Evolutionary conservation across 2,888 invertebrate genomes (phyloP).

Genomic region (Automeris io): DNA sequence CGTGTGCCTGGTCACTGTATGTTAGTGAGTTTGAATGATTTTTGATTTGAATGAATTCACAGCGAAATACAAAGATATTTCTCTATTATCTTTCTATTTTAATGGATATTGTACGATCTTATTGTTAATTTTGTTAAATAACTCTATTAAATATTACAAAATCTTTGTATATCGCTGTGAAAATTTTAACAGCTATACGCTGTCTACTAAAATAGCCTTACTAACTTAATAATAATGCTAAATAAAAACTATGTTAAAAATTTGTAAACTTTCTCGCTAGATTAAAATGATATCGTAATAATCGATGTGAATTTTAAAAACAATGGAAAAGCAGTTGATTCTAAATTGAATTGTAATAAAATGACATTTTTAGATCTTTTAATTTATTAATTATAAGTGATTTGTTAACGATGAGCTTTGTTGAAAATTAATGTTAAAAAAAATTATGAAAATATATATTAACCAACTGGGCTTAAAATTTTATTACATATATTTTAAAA

Average conservation of each 20-base stretch:
- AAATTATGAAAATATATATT: background rate
- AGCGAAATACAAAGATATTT: constrained; percentile 37
- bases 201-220: constrained; percentile 73
- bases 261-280: constrained; percentile 60
- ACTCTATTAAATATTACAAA: background rate
- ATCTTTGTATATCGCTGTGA: constrained; percentile 36
- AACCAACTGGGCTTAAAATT: constrained; percentile 1
- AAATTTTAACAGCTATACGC: constrained; percentile 34
- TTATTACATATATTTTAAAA: background rate
- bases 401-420: constrained; percentile 13
- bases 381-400: constrained; percentile 19
- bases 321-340: constrained; percentile 69
- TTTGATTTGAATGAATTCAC: constrained; percentile 35
- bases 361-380: constrained; percentile 63
- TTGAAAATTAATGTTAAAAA: constrained; percentile 9
- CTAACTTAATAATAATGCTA: constrained; percentile 63
- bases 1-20: constrained; percentile 21
- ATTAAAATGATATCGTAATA: constrained; percentile 29
- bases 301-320: constrained; percentile 49
- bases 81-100: background rate
- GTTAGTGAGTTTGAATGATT: constrained; percentile 25
- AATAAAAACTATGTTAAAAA: constrained; percentile 48
- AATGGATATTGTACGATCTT: background rate
- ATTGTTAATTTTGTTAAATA: background rate
- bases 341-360: constrained; percentile 73